Percentiles rank a stretch among this genome's conserved stretches.
phyloP scores from a whole-genome alignment of 2,888 invertebrate genomes.

The Stramonita haemastoma region DNA sequence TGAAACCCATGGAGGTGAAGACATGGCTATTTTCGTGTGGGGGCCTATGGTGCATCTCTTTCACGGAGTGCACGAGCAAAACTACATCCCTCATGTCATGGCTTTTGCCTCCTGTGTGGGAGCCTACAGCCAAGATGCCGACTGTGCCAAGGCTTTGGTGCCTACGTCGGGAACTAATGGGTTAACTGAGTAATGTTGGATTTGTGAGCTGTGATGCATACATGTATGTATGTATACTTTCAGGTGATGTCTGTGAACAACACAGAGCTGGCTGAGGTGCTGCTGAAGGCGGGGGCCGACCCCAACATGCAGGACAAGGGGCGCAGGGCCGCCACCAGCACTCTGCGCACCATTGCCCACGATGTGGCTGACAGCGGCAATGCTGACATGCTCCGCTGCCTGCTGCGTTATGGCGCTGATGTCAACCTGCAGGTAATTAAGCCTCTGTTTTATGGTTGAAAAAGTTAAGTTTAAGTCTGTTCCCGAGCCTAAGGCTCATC shows the following conservation, averaged over 20 bases:
- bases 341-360: conserved; percentile 44
- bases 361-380: conserved; percentile 46
- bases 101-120: conserved; percentile 90
- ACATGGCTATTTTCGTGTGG: conserved; percentile 89
- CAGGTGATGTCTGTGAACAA: conserved; percentile 46
- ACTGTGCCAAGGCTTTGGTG: conserved; percentile 28
- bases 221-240: neutral
- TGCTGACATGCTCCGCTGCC: conserved; percentile 33
- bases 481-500: no score
- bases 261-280: conserved; percentile 40
- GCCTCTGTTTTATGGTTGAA: neutral
- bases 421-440: conserved; percentile 34
- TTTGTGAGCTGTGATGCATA: no score
- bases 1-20: conserved; percentile 82
- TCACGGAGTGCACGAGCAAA: conserved; percentile 91
- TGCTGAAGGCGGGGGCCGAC: conserved; percentile 42
- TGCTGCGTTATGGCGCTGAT: conserved; percentile 45
- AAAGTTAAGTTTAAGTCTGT: no score
- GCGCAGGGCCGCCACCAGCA: conserved; percentile 30
- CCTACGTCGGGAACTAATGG: neutral
- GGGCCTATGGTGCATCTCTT: conserved; percentile 91
- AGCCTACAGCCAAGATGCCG: conserved; percentile 60
- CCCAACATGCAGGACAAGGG: conserved; percentile 42
- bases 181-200: no score
- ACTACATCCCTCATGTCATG: conserved; percentile 91